Evolutionary conservation across 2,888 invertebrate species (phyloP).

Genomic region (Heterodera filipjevi): DNA sequence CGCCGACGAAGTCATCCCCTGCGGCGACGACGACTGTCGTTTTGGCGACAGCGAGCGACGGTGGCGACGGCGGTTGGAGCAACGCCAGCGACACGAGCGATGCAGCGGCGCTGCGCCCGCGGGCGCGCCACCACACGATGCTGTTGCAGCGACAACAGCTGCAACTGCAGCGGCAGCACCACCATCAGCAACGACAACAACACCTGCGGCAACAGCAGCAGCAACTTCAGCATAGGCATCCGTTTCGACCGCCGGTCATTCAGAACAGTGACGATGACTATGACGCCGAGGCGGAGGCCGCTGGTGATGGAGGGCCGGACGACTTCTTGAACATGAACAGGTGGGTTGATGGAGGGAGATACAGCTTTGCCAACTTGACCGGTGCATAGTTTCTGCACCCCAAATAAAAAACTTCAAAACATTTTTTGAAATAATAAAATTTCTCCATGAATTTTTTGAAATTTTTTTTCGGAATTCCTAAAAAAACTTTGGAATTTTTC

Average conservation of each 20-base stretch:
- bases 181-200: no score
- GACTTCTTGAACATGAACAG: conserved; percentile 28
- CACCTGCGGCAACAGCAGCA: conserved; percentile 1
- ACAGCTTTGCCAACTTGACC: no score
- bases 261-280: conserved; percentile 16
- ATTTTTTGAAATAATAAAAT: no score
- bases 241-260: conserved; percentile 7
- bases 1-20: neutral
- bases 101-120: neutral
- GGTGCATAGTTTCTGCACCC: no score
- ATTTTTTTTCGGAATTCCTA: no score
- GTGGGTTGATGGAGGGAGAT: neutral
- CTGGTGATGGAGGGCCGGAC: conserved; percentile 11
- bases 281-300: neutral
- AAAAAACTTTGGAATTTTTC: no score
- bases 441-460: no score
- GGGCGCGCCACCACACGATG: neutral
- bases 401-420: no score
- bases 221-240: neutral
- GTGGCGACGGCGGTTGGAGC: conserved; percentile 8
- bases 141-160: no score
- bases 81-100: neutral
- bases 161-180: neutral
- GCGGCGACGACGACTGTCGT: conserved; percentile 2
- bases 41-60: neutral